Evolutionary conservation across 2,888 invertebrate genomes (phyloP).

Genomic region (Diachrysia chrysitis): DNA sequence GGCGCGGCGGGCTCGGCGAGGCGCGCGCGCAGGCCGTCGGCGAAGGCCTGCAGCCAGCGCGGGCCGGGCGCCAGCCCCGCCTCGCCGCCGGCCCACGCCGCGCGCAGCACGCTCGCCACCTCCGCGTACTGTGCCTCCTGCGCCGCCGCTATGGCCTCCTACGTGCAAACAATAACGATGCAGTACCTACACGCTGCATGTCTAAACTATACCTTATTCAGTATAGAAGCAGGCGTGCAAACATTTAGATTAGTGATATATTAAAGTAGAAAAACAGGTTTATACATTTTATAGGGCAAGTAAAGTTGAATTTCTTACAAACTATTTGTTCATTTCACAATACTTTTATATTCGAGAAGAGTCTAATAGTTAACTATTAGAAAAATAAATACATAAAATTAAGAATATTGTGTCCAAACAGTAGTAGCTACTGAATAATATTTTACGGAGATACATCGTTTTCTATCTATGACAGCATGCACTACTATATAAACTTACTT

Average conservation of each 20-base stretch:
- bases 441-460: background rate
- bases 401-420: background rate
- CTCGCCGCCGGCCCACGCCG: slow-evolving; percentile 65
- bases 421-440: background rate
- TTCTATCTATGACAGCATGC: background rate
- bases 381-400: too few relatives aligned
- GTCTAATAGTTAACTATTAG: too few relatives aligned
- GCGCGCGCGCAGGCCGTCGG: slow-evolving; percentile 66
- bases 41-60: slow-evolving; percentile 77
- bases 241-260: background rate
- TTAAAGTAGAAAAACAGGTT: too few relatives aligned
- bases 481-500: background rate
- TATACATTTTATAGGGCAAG: too few relatives aligned
- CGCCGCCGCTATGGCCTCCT: slow-evolving; percentile 85
- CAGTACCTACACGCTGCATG: background rate
- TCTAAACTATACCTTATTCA: background rate
- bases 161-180: slow-evolving; percentile 16
- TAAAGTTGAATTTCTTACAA: too few relatives aligned
- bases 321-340: too few relatives aligned
- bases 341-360: too few relatives aligned
- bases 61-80: slow-evolving; percentile 66
- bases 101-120: slow-evolving; percentile 78
- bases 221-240: background rate
- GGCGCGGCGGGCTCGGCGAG: background rate
- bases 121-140: slow-evolving; percentile 91